Conservation (phyloP, 2,888 invertebrate genomes). For the Ceramica pisi region DNA sequence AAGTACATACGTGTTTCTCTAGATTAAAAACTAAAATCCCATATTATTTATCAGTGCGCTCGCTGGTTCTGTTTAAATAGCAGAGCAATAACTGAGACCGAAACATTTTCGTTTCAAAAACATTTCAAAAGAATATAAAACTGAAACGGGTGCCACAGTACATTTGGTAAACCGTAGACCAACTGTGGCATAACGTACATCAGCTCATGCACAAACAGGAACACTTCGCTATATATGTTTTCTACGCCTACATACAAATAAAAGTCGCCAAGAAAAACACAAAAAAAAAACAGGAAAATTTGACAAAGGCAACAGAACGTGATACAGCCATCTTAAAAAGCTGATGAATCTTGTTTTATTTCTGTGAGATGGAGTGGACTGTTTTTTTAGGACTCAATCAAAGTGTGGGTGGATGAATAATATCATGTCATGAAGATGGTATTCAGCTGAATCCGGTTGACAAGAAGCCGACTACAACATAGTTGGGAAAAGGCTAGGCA, state of each 20-base stretch:
- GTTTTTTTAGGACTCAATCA: too few species aligned
- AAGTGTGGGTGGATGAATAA: too few species aligned
- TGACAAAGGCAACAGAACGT: too few species aligned
- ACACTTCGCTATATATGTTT: too few species aligned
- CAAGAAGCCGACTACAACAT: too few species aligned
- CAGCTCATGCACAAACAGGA: neutral
- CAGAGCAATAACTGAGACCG: constrained; percentile 36
- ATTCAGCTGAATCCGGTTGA: too few species aligned
- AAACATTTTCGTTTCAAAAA: constrained; percentile 35
- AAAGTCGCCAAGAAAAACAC: neutral
- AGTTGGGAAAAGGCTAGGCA: too few species aligned
- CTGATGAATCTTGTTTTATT: too few species aligned
- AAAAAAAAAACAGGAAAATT: too few species aligned
- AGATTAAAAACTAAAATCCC: neutral
- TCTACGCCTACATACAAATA: neutral
- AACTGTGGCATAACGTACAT: neutral
- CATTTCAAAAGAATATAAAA: constrained; percentile 39
- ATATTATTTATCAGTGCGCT: neutral
- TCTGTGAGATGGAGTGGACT: too few species aligned
- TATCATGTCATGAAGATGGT: too few species aligned
- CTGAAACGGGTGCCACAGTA: constrained; percentile 17
- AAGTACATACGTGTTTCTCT: neutral
- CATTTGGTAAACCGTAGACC: constrained; percentile 15
- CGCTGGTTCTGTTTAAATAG: constrained; percentile 1
- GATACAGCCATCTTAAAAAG: too few species aligned